phyloP scores from a whole-genome alignment of 2,113 vertebrate genomes.

The Anthoscopus minutus region DNA sequence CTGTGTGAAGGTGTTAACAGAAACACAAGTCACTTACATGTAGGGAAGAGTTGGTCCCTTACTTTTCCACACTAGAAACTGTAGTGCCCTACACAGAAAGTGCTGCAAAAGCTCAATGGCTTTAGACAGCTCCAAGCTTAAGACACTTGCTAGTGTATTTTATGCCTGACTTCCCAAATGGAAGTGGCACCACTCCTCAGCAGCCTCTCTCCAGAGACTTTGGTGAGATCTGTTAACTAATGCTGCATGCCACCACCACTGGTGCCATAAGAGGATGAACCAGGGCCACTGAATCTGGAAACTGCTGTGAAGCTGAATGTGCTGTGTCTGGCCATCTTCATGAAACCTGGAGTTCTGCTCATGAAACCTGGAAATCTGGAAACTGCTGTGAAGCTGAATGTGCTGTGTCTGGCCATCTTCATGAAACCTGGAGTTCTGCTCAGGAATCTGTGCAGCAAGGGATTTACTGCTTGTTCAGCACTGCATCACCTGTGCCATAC shows the following conservation, averaged over 20 bases:
- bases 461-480: neutral
- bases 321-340: neutral
- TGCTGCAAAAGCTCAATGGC: neutral
- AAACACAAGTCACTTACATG: neutral
- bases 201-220: neutral
- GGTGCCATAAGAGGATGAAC: neutral
- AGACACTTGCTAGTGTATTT: neutral
- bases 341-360: neutral
- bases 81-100: neutral
- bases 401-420: neutral
- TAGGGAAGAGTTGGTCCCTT: neutral
- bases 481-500: neutral
- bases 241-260: neutral
- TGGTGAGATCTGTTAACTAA: neutral
- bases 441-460: neutral
- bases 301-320: neutral
- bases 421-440: neutral
- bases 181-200: neutral
- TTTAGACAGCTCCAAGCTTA: neutral
- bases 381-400: neutral
- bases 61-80: neutral
- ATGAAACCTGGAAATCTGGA: too few species aligned
- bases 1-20: neutral
- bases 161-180: neutral
- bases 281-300: neutral